Conservation (phyloP, 2,888 invertebrate genomes). For the Drosophila mayaguana region DNA sequence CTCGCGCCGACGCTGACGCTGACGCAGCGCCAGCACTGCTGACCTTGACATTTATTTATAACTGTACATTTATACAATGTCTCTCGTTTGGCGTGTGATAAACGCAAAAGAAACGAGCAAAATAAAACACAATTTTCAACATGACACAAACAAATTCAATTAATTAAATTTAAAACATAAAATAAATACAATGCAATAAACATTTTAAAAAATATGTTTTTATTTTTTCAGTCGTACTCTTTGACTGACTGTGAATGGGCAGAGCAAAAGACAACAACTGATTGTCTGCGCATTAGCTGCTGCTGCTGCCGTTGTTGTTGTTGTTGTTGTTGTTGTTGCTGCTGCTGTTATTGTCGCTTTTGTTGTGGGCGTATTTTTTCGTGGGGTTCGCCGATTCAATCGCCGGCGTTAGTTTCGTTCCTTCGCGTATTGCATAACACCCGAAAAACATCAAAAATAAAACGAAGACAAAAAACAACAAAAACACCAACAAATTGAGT, state of each 20-base stretch:
- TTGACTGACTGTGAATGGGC: constrained; percentile 12
- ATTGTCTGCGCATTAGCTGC: constrained; percentile 16
- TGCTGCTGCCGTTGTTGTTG: not conserved
- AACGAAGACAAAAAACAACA: constrained; percentile 20
- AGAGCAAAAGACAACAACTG: constrained; percentile 35
- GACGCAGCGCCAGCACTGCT: constrained; percentile 35
- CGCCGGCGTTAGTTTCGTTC: constrained; percentile 34
- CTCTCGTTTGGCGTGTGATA: constrained; percentile 39
- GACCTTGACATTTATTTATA: constrained; percentile 84
- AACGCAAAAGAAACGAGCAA: constrained; percentile 28
- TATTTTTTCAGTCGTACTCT: constrained; percentile 1
- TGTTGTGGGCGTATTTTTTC: constrained; percentile 26
- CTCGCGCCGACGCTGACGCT: not conserved
- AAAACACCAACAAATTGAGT: constrained; percentile 14
- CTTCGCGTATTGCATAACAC: constrained; percentile 60
- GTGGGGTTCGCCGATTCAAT: constrained; percentile 19
- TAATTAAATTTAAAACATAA: constrained; percentile 6
- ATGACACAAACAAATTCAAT: constrained; percentile 1
- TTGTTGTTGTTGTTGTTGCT: constrained; percentile 8
- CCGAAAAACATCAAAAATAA: constrained; percentile 15
- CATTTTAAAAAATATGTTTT: constrained; percentile 24
- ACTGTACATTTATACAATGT: constrained; percentile 68
- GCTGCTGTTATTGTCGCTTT: constrained; percentile 18
- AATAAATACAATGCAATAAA: constrained; percentile 26
- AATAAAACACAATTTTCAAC: constrained; percentile 20